Conservation (phyloP, 1,140 invertebrate genomes). For the Lucilia sericata region DNA sequence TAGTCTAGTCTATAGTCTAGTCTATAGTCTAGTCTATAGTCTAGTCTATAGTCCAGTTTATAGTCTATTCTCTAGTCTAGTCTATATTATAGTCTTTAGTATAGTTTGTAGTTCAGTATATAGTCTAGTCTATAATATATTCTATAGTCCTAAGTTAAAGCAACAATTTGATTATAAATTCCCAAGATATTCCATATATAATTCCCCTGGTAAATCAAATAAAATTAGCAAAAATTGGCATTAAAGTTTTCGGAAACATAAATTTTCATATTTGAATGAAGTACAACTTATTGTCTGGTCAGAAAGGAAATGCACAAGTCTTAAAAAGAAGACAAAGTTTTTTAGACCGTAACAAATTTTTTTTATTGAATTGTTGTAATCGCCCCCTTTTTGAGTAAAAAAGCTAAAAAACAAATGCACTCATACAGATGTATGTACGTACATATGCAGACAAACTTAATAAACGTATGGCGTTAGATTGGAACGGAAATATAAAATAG, state of each 20-base stretch:
- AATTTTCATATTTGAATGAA: constrained; percentile 30
- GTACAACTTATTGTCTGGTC: constrained; percentile 31
- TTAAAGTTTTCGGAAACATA: neutral
- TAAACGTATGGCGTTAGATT: constrained; percentile 8
- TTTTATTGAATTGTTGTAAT: constrained; percentile 44
- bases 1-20: no score
- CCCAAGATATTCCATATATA: no score
- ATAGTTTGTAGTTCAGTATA: no score
- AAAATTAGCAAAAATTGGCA: neutral
- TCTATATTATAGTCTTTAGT: no score
- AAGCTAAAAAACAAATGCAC: neutral
- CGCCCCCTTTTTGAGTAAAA: constrained; percentile 14
- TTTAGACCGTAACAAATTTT: constrained; percentile 41
- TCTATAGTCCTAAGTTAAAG: neutral
- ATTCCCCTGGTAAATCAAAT: neutral
- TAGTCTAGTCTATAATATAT: no score
- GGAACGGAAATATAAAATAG: constrained; percentile 26
- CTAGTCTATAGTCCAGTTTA: no score
- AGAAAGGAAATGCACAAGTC: constrained; percentile 34
- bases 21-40: no score
- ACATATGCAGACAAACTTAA: neutral
- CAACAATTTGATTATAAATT: no score
- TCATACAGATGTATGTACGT: neutral
- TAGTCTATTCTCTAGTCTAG: no score
- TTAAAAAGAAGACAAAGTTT: constrained; percentile 8